These are phyloP conservation scores for Odontomachus brunneus DNA, from an alignment of 1,140 invertebrate genomes.

Conservation along the genomic window DNA sequence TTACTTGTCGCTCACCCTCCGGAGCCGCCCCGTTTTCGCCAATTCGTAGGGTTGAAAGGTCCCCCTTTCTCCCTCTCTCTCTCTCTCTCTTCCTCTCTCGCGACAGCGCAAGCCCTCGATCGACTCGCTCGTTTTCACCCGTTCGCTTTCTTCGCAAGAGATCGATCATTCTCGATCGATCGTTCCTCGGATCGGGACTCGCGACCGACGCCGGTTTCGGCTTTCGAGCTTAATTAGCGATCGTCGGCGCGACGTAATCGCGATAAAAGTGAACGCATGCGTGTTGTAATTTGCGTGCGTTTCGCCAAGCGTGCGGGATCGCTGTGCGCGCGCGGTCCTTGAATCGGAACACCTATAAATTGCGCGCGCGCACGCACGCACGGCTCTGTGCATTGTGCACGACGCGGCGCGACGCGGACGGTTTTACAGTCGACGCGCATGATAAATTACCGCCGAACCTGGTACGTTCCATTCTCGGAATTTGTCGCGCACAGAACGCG, in stretches of 20 bases:
- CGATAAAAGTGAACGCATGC: neutral
- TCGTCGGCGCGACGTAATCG: neutral
- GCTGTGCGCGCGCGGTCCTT: conserved; percentile 36
- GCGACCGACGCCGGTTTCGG: no score
- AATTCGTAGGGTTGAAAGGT: no score
- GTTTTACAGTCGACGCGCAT: conserved; percentile 54
- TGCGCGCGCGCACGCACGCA: neutral
- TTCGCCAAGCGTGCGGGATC: conserved; percentile 52
- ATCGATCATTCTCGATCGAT: neutral
- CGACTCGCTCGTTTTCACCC: neutral
- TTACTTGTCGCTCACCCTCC: conserved; percentile 80
- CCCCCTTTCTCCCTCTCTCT: no score
- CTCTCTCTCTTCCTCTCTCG: no score
- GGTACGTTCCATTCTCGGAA: conserved; percentile 46
- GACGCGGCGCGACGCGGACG: neutral
- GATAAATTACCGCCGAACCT: conserved; percentile 41
- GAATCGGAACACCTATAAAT: conserved; percentile 53
- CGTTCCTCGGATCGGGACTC: neutral
- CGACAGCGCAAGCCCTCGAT: neutral
- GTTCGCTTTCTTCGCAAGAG: neutral
- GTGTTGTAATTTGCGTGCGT: conserved; percentile 19
- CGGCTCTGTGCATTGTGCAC: conserved; percentile 14
- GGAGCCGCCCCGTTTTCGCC: conserved; percentile 42
- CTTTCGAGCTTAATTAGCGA: no score
- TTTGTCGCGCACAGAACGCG: conserved; percentile 56